phyloP scores from a whole-genome alignment of 2,113 vertebrate species.

The Rhabdomys dilectus region DNA sequence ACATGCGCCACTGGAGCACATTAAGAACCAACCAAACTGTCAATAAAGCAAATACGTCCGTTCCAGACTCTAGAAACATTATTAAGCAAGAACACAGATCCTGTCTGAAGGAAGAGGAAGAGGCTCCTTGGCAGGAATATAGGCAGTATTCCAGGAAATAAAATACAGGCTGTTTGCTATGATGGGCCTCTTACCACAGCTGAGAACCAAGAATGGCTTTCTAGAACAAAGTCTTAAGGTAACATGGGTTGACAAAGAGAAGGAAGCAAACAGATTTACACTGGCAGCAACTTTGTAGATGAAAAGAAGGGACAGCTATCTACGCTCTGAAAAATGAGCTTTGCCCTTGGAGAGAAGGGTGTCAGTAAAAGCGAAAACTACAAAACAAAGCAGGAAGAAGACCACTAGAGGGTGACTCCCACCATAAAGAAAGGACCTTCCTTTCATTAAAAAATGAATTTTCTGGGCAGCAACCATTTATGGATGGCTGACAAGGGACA shows the following conservation, averaged over 20 bases:
- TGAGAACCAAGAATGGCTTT: neutral
- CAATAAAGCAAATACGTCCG: neutral
- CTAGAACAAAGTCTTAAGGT: neutral
- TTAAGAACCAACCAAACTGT: neutral
- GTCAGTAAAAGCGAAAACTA: neutral
- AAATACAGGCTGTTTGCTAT: too few species aligned
- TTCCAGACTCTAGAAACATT: neutral
- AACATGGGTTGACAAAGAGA: rapidly evolving
- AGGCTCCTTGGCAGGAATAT: neutral
- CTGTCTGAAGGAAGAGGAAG: neutral
- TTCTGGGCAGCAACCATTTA: neutral
- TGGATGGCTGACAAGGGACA: neutral
- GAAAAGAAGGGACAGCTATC: neutral
- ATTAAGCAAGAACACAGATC: neutral
- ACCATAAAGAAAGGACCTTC: neutral
- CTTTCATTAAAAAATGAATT: neutral
- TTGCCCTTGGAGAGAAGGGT: too few species aligned
- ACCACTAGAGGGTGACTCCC: neutral
- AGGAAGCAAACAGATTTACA: neutral
- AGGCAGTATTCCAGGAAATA: neutral
- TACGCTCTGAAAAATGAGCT: neutral
- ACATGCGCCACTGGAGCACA: neutral
- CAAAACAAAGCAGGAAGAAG: neutral
- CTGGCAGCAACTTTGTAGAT: neutral
- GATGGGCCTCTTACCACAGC: neutral